Base-by-base conservation (phyloP, 2,888 invertebrate genomes). In the Pristionchus maxplancki region DNA sequence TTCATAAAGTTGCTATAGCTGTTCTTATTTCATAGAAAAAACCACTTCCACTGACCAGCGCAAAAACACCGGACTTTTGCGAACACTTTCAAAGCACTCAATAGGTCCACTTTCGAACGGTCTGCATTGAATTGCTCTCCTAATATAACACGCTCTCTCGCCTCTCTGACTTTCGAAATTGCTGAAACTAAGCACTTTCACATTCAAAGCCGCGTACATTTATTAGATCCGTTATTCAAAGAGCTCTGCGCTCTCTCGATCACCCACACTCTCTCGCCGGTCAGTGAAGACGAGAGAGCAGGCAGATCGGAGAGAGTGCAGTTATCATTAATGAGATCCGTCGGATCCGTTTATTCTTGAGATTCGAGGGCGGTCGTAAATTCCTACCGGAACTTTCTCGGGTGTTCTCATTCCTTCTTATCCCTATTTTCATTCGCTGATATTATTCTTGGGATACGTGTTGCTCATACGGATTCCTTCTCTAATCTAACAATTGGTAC, bases 331-430 rank as follows among this genome's bases (percentile, higher is more conserved):
- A 74, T 74, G 37, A 31, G 74, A 24, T 74, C 37, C 40, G 8
- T 8, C 74, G 20, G 40, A 74, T 74, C 74, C 74, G 74, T 74
- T 74, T 74, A 24, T 40, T 74, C 34, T 37, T 67, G 67, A 67
- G 67, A 67, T 13, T 31, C 34, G 15, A n/a, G 40, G 40, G 40
- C 17, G 71, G 71, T 74, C 40, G 74, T 74, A 40, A 74, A 74
- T 74, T 74, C 74, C 74, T 24, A 1, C 37, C 24, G 9, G 9
- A 31, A 31, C 74, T 40, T 74, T 40, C 74, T 20, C 37, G 20
- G 8, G 8, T 40, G 37, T 20, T 40, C 71, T 17, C 71, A 5
- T 37, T 71, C 37, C 71, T 62, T 62, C 62, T 62, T 28, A 9
- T 67, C 34, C 31, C 34, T 62, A 15, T 31, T 67, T 31, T 62